Evolutionary conservation across 2,113 vertebrate species (phyloP).

Genomic region (Mellivora capensis): DNA sequence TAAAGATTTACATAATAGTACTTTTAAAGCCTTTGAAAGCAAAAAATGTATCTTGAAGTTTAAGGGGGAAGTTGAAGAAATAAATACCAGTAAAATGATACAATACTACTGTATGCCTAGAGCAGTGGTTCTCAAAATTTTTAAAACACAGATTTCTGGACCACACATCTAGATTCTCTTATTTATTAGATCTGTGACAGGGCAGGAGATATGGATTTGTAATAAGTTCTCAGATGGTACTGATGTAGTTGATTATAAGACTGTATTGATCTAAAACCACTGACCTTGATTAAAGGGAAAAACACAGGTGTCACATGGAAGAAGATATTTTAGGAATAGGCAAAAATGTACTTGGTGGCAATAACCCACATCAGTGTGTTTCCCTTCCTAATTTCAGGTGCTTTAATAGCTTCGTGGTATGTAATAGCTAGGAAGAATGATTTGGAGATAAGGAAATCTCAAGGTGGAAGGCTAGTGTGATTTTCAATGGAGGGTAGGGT

Average conservation of each 20-base stretch:
- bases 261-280: not conserved
- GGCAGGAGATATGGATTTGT: not conserved
- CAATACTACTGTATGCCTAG: not conserved
- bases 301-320: not conserved
- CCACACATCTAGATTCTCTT: not conserved
- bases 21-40: not conserved
- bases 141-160: not conserved
- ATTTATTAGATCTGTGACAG: not conserved
- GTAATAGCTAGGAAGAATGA: not conserved
- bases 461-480: not conserved
- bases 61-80: not conserved
- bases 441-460: not conserved
- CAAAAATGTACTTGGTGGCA: not conserved
- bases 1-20: not conserved
- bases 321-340: not conserved
- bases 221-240: not conserved
- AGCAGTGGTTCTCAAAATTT: not conserved
- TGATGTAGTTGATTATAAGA: not conserved
- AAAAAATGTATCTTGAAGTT: not conserved
- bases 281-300: not conserved
- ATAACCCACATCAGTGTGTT: not conserved
- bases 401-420: not conserved
- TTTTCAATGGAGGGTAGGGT: not conserved
- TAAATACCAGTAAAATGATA: not conserved
- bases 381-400: not conserved